Base-by-base conservation (phyloP, 2,888 invertebrate genomes). In the Neria commutata region DNA sequence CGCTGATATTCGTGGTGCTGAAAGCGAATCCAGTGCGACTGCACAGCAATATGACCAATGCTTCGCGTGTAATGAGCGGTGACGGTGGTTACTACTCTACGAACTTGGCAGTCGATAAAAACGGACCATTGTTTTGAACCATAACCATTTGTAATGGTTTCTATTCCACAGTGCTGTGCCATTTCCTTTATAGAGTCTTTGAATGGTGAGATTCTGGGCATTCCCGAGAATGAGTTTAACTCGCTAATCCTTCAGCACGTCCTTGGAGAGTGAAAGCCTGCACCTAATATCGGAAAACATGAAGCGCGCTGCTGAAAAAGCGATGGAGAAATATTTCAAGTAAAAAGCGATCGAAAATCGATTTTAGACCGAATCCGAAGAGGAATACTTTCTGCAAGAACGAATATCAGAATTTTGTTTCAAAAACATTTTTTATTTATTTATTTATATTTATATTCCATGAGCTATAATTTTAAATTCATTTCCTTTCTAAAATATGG, bases 51-150 rank as follows among this genome's bases (percentile, higher is more conserved):
- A 94, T 99, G 56, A 94, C 96, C 70, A 95, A 96, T 82, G 96
- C 96, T 29, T 88, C 89, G 62, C 86, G 95, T 16, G 85, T 98
- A 42, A 95, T 97, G 94, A 95, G 95, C 67, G 99, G 99, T 24
- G 98, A 99, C 84, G 94, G 93, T 24, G 98, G 97, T 1, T 99
- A 99, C 82, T 98, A 96, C 83, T 99, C 99, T 83, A 99, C 99
- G 14, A 99, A 98, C 83, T 84, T 99, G 86, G 95, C 95, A 83
- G 83, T 65, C 62, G 23, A 17, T 25, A 25, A 21, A 16, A 25
- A 5, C 25, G 24, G 3, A n/a, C 10, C 25, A 14, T 45, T 17
- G 16, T 21, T 50, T 58, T 40, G 3, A 47, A 37, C 51, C 24
- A 34, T 40, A 58, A 47, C 37, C 33, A 40, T 54, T 24, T 29